Percentiles rank a stretch among this genome's conserved stretches.
phyloP scores from a whole-genome alignment of 2,888 invertebrate genomes.

The Zele albiditarsus region DNA sequence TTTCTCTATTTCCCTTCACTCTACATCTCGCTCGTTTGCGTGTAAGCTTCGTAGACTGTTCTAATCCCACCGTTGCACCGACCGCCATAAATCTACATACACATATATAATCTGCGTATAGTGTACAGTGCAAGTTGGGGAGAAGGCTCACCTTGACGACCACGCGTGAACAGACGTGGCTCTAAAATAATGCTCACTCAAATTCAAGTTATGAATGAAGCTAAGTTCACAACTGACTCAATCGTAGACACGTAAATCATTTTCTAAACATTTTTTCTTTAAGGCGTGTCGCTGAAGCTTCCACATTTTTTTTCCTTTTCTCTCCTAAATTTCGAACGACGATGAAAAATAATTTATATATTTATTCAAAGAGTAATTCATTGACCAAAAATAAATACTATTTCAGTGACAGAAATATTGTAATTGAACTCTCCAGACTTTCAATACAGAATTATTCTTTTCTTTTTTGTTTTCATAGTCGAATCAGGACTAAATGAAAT shows the following conservation, averaged over 20 bases:
- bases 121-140: not conserved
- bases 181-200: slow-evolving; percentile 54
- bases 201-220: slow-evolving; percentile 57
- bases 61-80: slow-evolving; percentile 13
- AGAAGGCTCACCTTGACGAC: slow-evolving; percentile 38
- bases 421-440: too few relatives aligned
- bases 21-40: slow-evolving; percentile 3
- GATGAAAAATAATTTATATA: too few relatives aligned
- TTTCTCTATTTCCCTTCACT: not conserved
- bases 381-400: too few relatives aligned
- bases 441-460: too few relatives aligned
- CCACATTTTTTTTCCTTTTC: too few relatives aligned
- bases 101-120: not conserved
- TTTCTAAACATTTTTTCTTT: not conserved
- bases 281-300: too few relatives aligned
- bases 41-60: slow-evolving; percentile 12
- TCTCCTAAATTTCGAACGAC: too few relatives aligned
- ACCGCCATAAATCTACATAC: slow-evolving; percentile 31
- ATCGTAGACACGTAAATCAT: not conserved
- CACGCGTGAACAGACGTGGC: slow-evolving; percentile 9
- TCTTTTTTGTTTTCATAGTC: too few relatives aligned
- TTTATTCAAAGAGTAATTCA: too few relatives aligned
- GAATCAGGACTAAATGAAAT: too few relatives aligned
- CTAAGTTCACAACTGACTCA: not conserved
- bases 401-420: too few relatives aligned